Conservation (phyloP, 2,797 vertebrate species). For the Mallotus villosus region DNA sequence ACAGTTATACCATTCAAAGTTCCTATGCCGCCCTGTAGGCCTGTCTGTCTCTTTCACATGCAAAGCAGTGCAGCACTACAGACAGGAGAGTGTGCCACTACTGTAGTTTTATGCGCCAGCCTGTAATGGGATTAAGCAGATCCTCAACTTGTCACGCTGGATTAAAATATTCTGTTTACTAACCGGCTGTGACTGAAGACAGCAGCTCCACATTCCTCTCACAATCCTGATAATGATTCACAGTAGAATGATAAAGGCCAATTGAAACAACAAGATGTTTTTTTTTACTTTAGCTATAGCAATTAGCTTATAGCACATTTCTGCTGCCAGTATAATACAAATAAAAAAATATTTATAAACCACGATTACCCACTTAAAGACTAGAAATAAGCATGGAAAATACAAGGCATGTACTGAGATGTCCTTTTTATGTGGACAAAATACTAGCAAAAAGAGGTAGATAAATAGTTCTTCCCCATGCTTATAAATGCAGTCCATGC, state of each 20-base stretch:
- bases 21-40: constrained; percentile 28
- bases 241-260: constrained; percentile 61
- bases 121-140: constrained; percentile 77
- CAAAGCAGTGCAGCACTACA: constrained; percentile 52
- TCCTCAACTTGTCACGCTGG: constrained; percentile 71
- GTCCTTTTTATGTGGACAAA: constrained; percentile 17
- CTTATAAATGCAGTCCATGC: constrained; percentile 42
- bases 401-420: no score
- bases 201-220: constrained; percentile 48
- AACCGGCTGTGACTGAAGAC: constrained; percentile 62
- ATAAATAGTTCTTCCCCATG: constrained; percentile 18
- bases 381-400: no score
- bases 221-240: constrained; percentile 54
- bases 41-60: constrained; percentile 63
- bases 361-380: no score
- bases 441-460: constrained; percentile 28
- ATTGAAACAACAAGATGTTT: constrained; percentile 54
- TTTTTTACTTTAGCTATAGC: constrained; percentile 52
- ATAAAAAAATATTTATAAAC: no score
- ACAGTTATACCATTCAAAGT: constrained; percentile 44
- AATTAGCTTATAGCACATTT: constrained; percentile 49
- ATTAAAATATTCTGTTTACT: constrained; percentile 73
- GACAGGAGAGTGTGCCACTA: constrained; percentile 53
- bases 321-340: constrained; percentile 38
- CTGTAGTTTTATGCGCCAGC: constrained; percentile 72